phyloP scores from a whole-genome alignment of 2,888 invertebrate species.

The Cyrtodaria siliqua region DNA sequence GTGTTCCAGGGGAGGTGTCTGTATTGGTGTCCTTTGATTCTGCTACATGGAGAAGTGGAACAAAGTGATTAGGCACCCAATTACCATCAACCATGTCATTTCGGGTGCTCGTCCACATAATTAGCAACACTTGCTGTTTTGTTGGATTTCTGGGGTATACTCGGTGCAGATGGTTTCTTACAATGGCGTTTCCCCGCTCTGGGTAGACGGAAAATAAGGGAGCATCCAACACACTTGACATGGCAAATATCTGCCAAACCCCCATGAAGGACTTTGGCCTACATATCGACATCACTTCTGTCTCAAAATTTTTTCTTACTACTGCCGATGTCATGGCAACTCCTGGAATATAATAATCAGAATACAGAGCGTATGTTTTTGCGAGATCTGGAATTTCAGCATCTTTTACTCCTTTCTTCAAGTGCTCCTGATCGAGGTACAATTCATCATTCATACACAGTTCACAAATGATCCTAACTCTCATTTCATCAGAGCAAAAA shows the following conservation, averaged over 20 bases:
- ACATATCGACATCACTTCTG: conserved; percentile 31
- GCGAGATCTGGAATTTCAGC: no score
- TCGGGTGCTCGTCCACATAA: conserved; percentile 29
- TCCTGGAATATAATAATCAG: conserved; percentile 16
- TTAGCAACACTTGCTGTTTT: neutral
- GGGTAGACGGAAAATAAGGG: conserved; percentile 47
- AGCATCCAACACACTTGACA: conserved; percentile 15
- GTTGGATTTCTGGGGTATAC: conserved; percentile 2
- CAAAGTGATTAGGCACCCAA: conserved; percentile 36
- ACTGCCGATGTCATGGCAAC: neutral
- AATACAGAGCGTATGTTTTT: conserved; percentile 23
- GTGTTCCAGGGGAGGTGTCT: no score
- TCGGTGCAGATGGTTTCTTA: conserved; percentile 12
- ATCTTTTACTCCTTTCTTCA: no score
- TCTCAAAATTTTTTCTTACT: conserved; percentile 26
- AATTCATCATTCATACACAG: conserved; percentile 13
- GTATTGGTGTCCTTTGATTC: no score
- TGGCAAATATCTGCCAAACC: conserved; percentile 54
- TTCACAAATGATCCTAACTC: conserved; percentile 36
- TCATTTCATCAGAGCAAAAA: no score
- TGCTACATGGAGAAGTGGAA: no score
- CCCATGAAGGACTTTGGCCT: conserved; percentile 38
- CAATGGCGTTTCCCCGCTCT: no score
- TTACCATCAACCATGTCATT: conserved; percentile 23
- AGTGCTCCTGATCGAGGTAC: no score